Evolutionary conservation across 2,888 invertebrate species (phyloP), one percentile per base, ranked within the genome.

Genomic region (Mesorhabditis spiculigera): DNA sequence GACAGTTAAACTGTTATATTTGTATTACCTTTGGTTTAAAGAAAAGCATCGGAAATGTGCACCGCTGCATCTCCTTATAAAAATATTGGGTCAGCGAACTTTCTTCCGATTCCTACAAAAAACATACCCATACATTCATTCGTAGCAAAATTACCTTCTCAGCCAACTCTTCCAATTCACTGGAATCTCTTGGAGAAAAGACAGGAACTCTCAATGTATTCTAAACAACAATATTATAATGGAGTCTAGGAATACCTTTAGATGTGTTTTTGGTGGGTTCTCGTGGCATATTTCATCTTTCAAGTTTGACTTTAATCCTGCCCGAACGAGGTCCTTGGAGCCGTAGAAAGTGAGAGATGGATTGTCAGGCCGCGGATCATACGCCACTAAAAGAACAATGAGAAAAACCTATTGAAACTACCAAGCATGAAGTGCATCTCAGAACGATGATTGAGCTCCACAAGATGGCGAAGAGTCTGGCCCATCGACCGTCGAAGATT

Each of bases 281-380:
- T 50, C 58, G 8, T 50, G 58, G n/a, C 58, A 50, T 50, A 50
- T 50, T 50, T 50, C 58, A 50, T 50, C 58, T 50, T 50, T 50
- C 58, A 50, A 50, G 8, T 10, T 50, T 10, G 10, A 13, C n/a
- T n/a, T 10, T 50, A 50, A n/a, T 13, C 10, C 58, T 13, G 58
- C 58, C 8, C 58, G 58, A n/a, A n/a, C 58, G 58, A 50, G 8
- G n/a, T 50, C 58, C 10, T n/a, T 10, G n/a, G 58, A 50, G 8
- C 58, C 58, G 58, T 50, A 50, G 58, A 50, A 50, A 50, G 58
- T 50, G 10, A 50, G 58, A 10, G 58, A 50, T 50, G 58, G 58
- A 50, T 50, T 50, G 58, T 50, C 58, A n/a, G 8, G 8, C n/a
- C 58, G 8, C n/a, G 58, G 58, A 50, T 50, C 58, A 50, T 50